phyloP scores from a whole-genome alignment of 2,888 invertebrate genomes.

The Torymus aiolomorphi region DNA sequence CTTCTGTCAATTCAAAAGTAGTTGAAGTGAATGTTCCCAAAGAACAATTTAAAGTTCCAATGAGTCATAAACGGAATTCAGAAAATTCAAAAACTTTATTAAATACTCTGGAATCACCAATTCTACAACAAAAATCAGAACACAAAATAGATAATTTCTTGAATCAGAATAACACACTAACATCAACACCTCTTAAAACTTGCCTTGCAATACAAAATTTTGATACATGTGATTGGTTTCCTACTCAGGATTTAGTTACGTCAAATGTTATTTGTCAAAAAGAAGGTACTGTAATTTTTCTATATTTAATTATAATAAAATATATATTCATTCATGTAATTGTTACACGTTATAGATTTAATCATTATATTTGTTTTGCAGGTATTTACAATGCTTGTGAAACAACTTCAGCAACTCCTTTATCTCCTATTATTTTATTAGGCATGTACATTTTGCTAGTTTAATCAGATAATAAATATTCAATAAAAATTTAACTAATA shows the following conservation, averaged over 20 bases:
- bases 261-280: constrained; percentile 20
- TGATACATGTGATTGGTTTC: constrained; percentile 49
- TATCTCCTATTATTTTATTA: constrained; percentile 46
- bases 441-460: constrained; percentile 20
- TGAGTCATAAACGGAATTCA: background rate
- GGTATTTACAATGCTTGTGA: constrained; percentile 35
- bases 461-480: background rate
- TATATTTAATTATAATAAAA: no score
- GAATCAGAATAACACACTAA: constrained; percentile 39
- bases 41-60: background rate
- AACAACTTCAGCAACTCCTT: constrained; percentile 10
- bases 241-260: constrained; percentile 31
- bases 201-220: constrained; percentile 40
- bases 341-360: background rate
- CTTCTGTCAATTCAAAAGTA: background rate
- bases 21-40: constrained; percentile 17
- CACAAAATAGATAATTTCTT: constrained; percentile 16
- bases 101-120: constrained; percentile 36
- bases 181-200: constrained; percentile 55
- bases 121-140: constrained; percentile 10
- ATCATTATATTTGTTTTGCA: constrained; percentile 6
- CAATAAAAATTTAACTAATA: background rate
- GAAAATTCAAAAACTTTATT: background rate
- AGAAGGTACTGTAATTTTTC: background rate
- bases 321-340: background rate